Percentiles rank a stretch among this genome's conserved stretches.
These are phyloP conservation scores for Drosophila atroscutellata DNA, from an alignment of 2,888 invertebrate species.

Conservation along the genomic window DNA sequence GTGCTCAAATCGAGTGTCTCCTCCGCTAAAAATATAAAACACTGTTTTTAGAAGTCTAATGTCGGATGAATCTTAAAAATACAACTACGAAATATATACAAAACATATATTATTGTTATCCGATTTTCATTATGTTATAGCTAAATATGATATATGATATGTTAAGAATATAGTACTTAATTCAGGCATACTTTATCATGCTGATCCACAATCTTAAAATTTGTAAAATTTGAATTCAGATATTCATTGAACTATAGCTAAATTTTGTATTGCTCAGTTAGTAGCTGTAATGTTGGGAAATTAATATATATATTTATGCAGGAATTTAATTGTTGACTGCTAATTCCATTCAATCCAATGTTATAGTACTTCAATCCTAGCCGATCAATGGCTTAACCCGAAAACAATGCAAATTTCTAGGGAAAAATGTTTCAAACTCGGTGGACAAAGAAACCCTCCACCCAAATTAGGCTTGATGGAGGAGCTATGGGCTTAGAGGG, in stretches of 20 bases:
- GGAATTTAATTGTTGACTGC: background rate
- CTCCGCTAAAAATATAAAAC: no score
- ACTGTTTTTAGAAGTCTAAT: no score
- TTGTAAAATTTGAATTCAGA: background rate
- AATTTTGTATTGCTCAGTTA: background rate
- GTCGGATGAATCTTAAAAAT: background rate
- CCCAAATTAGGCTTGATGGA: no score
- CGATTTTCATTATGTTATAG: background rate
- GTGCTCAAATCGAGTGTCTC: no score
- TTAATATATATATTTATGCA: no score
- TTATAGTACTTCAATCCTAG: background rate
- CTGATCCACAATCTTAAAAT: background rate
- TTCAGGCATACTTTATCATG: background rate
- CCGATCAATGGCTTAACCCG: background rate
- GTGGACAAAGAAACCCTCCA: no score
- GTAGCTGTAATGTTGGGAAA: background rate
- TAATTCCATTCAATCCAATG: background rate
- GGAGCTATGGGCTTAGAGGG: background rate
- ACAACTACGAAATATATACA: no score
- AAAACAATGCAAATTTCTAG: background rate
- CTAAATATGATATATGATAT: background rate
- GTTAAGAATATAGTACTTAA: background rate
- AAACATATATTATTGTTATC: accelerated
- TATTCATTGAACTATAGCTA: background rate
- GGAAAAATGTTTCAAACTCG: no score